Percentiles rank a stretch among this genome's conserved stretches.
Conservation (phyloP, 2,888 invertebrate genomes). For the Hirtodrosophila alboralis region DNA sequence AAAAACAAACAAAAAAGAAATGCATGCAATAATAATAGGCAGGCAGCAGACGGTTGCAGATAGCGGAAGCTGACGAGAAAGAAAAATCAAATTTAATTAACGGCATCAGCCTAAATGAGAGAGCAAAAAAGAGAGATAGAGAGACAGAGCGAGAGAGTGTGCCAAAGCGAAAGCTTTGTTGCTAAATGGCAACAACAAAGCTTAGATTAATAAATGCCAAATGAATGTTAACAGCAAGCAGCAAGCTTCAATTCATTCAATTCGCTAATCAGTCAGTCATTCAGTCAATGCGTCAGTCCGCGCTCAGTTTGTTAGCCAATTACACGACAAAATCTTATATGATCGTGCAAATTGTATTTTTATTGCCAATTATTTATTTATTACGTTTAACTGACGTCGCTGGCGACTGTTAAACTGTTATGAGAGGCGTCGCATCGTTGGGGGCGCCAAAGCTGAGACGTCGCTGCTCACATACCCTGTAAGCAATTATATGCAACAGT, state of each 20-base stretch:
- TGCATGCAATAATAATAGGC: conserved; percentile 30
- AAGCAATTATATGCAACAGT: too few species aligned
- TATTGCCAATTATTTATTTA: conserved; percentile 79
- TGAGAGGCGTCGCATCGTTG: conserved; percentile 37
- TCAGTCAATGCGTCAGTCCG: conserved; percentile 27
- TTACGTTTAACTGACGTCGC: conserved; percentile 62
- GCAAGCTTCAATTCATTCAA: conserved; percentile 19
- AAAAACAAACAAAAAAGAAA: conserved; percentile 26
- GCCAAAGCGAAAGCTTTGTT: conserved; percentile 1
- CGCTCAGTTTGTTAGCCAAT: conserved; percentile 61
- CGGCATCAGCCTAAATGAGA: conserved; percentile 26
- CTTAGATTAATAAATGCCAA: conserved; percentile 40
- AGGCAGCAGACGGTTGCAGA: conserved; percentile 12
- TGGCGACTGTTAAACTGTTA: conserved; percentile 44
- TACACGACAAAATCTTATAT: conserved; percentile 71
- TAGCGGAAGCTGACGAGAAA: conserved; percentile 53
- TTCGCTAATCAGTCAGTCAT: conserved; percentile 13
- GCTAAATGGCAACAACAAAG: conserved; percentile 15
- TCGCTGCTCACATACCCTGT: conserved; percentile 26
- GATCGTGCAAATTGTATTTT: conserved; percentile 79
- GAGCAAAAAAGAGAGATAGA: conserved; percentile 1
- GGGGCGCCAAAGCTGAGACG: not conserved
- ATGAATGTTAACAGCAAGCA: conserved; percentile 38
- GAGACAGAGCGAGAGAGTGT: conserved; percentile 3
- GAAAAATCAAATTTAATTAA: conserved; percentile 70